A percentile compares a stretch with the other conserved stretches of the same genome.
phyloP scores from a whole-genome alignment of 2,797 vertebrate species.

The Urocyon cinereoargenteus region DNA sequence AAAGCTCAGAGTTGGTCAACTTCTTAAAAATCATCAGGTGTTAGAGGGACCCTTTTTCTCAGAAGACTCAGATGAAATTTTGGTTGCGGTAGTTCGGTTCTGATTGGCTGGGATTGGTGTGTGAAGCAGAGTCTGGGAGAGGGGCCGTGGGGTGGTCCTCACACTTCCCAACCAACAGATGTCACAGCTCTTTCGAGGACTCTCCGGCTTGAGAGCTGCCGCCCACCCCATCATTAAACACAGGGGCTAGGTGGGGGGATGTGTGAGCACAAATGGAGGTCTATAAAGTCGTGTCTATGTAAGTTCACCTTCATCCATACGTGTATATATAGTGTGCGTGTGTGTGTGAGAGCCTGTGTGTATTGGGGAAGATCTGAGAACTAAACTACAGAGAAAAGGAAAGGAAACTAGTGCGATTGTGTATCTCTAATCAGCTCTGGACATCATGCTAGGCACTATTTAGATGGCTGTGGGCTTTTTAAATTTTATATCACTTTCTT shows the following conservation, averaged over 20 bases:
- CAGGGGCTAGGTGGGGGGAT: too few species aligned
- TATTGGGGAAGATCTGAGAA: background rate
- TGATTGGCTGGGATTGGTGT: background rate
- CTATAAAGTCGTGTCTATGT: background rate
- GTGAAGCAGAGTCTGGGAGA: too few species aligned
- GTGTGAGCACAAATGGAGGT: background rate
- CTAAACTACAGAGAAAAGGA: background rate
- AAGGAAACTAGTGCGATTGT: background rate
- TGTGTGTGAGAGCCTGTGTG: background rate
- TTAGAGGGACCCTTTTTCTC: background rate
- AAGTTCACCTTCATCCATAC: background rate
- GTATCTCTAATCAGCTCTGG: background rate
- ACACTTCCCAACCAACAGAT: background rate
- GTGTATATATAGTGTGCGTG: too few species aligned
- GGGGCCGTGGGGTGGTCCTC: too few species aligned
- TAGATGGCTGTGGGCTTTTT: background rate
- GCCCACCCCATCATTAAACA: background rate
- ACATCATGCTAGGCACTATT: background rate
- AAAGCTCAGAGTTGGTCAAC: background rate
- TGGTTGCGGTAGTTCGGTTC: background rate
- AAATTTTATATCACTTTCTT: background rate
- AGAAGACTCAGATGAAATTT: background rate
- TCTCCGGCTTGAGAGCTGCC: rapidly evolving
- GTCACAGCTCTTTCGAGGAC: background rate
- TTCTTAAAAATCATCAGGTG: background rate